Conservation (phyloP, 2,888 invertebrate genomes). For the Microchrysa polita region DNA sequence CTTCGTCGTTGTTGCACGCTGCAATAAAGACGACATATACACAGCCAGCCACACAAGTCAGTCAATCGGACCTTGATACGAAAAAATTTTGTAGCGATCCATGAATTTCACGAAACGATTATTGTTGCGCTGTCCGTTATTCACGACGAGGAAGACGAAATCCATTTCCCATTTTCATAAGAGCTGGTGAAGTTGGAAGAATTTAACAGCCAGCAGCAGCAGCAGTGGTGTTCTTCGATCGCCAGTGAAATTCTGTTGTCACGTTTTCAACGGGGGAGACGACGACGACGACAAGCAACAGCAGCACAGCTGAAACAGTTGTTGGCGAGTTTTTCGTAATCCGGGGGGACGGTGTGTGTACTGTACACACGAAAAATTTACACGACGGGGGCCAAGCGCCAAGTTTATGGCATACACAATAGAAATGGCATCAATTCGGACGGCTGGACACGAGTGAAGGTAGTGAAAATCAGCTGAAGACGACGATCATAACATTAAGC, state of each 20-base stretch:
- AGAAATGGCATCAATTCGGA: no score
- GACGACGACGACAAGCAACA: neutral
- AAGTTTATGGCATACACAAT: no score
- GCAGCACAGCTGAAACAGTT: neutral
- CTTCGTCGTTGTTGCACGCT: neutral
- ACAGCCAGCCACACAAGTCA: no score
- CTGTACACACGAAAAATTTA: no score
- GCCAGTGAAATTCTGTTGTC: neutral
- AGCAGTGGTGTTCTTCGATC: neutral
- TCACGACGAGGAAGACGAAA: no score
- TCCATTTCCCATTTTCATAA: neutral
- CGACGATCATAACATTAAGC: no score
- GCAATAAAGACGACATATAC: no score
- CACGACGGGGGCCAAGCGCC: no score
- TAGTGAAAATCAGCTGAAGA: no score
- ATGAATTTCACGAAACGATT: neutral
- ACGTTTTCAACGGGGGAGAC: neutral
- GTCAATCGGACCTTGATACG: neutral
- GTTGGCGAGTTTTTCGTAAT: neutral
- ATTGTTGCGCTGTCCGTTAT: no score
- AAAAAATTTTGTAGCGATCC: neutral
- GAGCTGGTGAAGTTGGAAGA: no score
- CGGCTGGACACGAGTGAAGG: no score
- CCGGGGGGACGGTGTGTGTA: neutral
- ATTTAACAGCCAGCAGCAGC: neutral